These are phyloP conservation scores for Onychomys torridus DNA, from an alignment of 2,797 vertebrate genomes.

Conservation along the genomic window DNA sequence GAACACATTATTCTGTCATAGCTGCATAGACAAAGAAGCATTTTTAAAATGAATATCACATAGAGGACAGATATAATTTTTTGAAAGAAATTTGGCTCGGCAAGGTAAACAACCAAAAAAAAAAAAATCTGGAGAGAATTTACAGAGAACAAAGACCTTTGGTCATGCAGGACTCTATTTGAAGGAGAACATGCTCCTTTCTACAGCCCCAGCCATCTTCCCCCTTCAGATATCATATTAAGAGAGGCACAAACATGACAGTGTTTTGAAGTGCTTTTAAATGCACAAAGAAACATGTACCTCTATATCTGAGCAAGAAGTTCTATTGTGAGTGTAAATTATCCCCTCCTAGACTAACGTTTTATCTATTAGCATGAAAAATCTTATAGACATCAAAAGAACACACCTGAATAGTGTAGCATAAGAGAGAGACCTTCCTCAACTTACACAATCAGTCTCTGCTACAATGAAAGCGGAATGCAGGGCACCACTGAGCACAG, in stretches of 20 bases:
- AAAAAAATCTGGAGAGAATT: constrained; percentile 76
- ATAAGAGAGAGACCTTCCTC: too few relatives aligned
- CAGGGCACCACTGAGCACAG: background rate
- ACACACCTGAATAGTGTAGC: background rate
- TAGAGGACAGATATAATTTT: constrained; percentile 83
- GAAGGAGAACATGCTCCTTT: constrained; percentile 31
- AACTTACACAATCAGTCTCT: constrained; percentile 1
- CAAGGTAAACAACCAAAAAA: constrained; percentile 79
- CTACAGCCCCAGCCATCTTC: background rate
- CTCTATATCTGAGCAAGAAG: background rate
- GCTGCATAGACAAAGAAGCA: constrained; percentile 80
- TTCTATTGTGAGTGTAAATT: constrained; percentile 23
- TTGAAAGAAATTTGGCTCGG: constrained; percentile 81
- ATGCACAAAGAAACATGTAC: background rate
- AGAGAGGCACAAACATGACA: constrained; percentile 11
- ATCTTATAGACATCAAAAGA: constrained; percentile 24
- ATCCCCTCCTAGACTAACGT: background rate
- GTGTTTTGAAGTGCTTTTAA: background rate
- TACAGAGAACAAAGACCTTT: constrained; percentile 70
- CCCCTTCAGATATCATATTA: background rate
- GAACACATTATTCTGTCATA: constrained; percentile 87
- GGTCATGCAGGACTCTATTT: constrained; percentile 8
- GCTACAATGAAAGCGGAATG: background rate
- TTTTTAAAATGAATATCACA: constrained; percentile 83
- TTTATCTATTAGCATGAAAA: constrained; percentile 27